A percentile compares a stretch with the other conserved stretches of the same genome.
These are phyloP conservation scores for Eudyptes chrysolophus DNA, from an alignment of 2,113 vertebrate genomes.

Conservation along the genomic window DNA sequence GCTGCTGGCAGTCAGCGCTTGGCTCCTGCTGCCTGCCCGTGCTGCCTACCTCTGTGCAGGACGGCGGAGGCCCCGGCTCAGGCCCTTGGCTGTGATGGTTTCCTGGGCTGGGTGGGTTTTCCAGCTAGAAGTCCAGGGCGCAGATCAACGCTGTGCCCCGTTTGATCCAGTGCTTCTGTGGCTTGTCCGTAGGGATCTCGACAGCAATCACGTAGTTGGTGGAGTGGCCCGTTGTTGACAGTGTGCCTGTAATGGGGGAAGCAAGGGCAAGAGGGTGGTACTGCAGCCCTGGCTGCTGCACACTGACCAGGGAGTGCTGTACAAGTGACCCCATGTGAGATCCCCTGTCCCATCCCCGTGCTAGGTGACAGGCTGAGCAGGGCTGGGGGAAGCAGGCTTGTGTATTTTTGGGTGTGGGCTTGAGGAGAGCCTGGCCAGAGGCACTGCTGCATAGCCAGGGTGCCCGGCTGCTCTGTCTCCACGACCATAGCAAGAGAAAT, in stretches of 20 bases:
- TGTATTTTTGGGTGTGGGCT: neutral
- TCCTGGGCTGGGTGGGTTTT: neutral
- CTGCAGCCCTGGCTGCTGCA: neutral
- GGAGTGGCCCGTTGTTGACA: slow-evolving; percentile 89
- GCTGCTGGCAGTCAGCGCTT: neutral
- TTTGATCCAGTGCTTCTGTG: slow-evolving; percentile 90
- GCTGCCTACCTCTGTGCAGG: neutral
- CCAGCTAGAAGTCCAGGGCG: slow-evolving; percentile 83
- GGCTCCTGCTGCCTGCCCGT: neutral
- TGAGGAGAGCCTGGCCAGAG: neutral
- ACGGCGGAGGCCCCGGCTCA: fast-evolving
- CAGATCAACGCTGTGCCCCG: slow-evolving; percentile 88
- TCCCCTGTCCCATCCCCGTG: neutral
- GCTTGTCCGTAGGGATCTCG: slow-evolving; percentile 81
- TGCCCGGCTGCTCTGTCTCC: neutral
- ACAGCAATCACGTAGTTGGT: slow-evolving; percentile 89
- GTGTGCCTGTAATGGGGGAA: slow-evolving; percentile 73
- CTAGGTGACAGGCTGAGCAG: neutral
- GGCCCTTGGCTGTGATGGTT: neutral
- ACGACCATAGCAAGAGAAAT: neutral
- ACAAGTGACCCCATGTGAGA: too few relatives aligned
- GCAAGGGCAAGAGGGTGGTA: neutral
- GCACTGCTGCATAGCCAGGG: neutral
- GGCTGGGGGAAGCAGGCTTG: neutral
- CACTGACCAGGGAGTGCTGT: fast-evolving